A percentile compares a stretch with the other conserved stretches of the same genome.
These are phyloP conservation scores for Galaxias olidus DNA, from an alignment of 2,797 vertebrate genomes.

Conservation along the genomic window DNA sequence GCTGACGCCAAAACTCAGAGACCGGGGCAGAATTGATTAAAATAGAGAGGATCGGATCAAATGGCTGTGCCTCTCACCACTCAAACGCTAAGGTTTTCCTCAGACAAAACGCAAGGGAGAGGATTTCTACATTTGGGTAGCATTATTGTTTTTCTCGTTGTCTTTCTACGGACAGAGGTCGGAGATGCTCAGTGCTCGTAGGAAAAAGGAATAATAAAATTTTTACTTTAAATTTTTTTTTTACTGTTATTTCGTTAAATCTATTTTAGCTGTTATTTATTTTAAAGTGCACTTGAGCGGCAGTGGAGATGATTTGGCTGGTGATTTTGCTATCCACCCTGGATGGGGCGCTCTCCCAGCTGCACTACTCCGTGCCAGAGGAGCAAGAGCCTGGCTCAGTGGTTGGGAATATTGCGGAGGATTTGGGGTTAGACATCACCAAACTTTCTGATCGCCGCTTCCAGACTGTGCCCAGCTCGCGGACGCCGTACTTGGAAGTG, in stretches of 20 bases:
- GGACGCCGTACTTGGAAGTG: conserved; percentile 93
- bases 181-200: conserved; percentile 61
- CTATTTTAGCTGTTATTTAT: not conserved
- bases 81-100: conserved; percentile 72
- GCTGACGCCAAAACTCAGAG: conserved; percentile 70
- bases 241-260: not conserved
- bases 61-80: conserved; percentile 74
- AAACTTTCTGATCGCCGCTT: conserved; percentile 97
- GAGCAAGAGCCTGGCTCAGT: conserved; percentile 96
- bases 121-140: conserved; percentile 61
- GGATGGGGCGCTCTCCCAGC: conserved; percentile 88
- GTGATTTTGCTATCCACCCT: conserved; percentile 84
- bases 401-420: conserved; percentile 98
- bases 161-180: conserved; percentile 65
- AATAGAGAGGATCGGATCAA: conserved; percentile 69
- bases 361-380: conserved; percentile 94
- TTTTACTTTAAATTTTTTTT: conserved; percentile 31
- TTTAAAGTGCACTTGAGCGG: conserved; percentile 65
- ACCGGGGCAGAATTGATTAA: conserved; percentile 71
- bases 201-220: conserved; percentile 64
- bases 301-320: conserved; percentile 88
- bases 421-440: conserved; percentile 97
- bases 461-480: conserved; percentile 92
- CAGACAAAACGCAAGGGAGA: conserved; percentile 64
- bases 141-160: conserved; percentile 49